Evolutionary conservation across 2,888 invertebrate genomes (phyloP).

Genomic region (Coleophora flavipennella): DNA sequence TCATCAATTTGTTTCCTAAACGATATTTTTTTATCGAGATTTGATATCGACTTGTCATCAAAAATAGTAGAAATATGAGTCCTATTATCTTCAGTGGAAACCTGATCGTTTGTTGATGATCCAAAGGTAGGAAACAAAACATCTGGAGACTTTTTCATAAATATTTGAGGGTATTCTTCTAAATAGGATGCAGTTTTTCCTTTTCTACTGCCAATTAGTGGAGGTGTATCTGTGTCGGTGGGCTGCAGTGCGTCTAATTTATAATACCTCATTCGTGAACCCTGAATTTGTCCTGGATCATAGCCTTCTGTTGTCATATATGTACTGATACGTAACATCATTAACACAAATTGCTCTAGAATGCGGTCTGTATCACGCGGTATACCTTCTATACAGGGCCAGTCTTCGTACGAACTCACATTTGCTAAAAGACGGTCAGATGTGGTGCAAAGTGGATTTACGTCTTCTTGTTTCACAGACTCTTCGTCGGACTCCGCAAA

Average conservation of each 20-base stretch:
- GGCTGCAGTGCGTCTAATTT: too few relatives aligned
- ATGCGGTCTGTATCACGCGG: constrained; percentile 56
- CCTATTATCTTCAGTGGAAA: constrained; percentile 10
- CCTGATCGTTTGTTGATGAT: constrained; percentile 13
- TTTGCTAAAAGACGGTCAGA: constrained; percentile 33
- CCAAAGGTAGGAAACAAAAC: too few relatives aligned
- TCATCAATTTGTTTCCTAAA: too few relatives aligned
- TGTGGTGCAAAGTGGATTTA: constrained; percentile 17
- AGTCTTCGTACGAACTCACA: constrained; percentile 44
- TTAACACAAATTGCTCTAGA: constrained; percentile 54
- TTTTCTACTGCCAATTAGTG: constrained; percentile 36
- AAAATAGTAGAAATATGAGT: background rate
- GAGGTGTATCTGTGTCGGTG: constrained; percentile 36
- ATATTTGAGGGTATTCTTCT: constrained; percentile 56
- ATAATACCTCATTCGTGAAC: constrained; percentile 7
- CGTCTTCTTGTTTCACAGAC: constrained; percentile 18
- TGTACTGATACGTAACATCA: constrained; percentile 49
- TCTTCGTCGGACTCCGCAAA: constrained; percentile 16
- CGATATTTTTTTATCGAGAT: too few relatives aligned
- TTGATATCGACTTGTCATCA: too few relatives aligned
- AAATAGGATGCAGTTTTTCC: constrained; percentile 46
- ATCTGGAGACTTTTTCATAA: constrained; percentile 35
- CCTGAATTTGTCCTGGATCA: constrained; percentile 19
- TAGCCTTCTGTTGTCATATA: constrained; percentile 33
- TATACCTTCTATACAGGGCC: constrained; percentile 45